Conservation (phyloP, 2,888 invertebrate genomes). For the Oscheius sp. region DNA sequence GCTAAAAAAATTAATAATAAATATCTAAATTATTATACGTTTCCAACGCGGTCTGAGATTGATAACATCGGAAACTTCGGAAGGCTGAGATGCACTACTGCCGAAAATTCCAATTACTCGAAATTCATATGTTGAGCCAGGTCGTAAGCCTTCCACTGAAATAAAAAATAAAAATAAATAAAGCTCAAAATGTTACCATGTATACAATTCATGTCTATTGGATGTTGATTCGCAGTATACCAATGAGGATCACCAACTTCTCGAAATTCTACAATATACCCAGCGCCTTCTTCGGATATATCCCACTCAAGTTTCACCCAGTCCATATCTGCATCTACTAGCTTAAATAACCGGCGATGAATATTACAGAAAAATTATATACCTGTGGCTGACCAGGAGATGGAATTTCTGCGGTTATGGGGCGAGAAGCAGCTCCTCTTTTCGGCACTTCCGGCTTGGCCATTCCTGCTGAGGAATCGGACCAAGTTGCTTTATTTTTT, state of each 20-base stretch:
- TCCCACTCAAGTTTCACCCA: conserved; percentile 71
- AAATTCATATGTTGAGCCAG: conserved; percentile 72
- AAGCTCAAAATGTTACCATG: conserved; percentile 45
- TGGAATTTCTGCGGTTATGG: conserved; percentile 36
- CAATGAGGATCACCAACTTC: conserved; percentile 70
- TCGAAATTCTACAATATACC: conserved; percentile 70
- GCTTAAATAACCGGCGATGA: conserved; percentile 39
- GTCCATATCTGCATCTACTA: conserved; percentile 68
- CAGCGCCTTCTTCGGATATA: conserved; percentile 50
- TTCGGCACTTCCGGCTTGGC: conserved; percentile 41
- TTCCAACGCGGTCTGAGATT: conserved; percentile 62
- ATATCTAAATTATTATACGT: neutral
- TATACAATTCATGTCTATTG: conserved; percentile 63
- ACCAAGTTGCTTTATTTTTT: neutral
- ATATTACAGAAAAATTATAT: neutral
- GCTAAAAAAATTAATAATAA: conserved; percentile 27
- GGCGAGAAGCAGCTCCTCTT: conserved; percentile 39
- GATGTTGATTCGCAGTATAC: conserved; percentile 64
- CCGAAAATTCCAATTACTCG: conserved; percentile 66
- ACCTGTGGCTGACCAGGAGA: conserved; percentile 57
- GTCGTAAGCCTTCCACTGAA: conserved; percentile 69
- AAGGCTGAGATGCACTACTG: conserved; percentile 60
- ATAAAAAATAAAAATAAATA: neutral
- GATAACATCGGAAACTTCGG: conserved; percentile 68
- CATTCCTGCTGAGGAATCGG: neutral